Percentiles rank a stretch among this genome's conserved stretches.
Conservation (phyloP, 2,888 invertebrate genomes). For the Orthosia gothica region DNA sequence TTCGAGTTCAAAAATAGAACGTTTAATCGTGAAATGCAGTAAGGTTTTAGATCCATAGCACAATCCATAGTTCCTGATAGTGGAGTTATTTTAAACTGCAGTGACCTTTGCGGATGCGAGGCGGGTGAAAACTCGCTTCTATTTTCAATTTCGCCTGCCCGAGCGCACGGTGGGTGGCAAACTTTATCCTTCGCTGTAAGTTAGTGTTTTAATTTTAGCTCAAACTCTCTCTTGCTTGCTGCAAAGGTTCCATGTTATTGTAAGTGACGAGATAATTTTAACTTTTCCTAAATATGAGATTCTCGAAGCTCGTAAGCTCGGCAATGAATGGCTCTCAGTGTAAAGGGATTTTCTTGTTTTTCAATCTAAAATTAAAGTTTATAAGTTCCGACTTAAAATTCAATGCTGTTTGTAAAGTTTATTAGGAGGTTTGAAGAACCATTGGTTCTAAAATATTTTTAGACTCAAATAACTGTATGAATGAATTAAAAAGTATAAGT, state of each 20-base stretch:
- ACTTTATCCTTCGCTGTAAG: slow-evolving; percentile 57
- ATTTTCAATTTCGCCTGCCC: slow-evolving; percentile 48
- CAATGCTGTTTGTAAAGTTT: slow-evolving; percentile 9
- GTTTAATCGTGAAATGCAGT: slow-evolving; percentile 1
- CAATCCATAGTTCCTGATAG: slow-evolving; percentile 24
- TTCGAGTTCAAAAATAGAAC: slow-evolving; percentile 3
- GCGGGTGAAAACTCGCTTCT: slow-evolving; percentile 37
- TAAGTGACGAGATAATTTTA: slow-evolving; percentile 59
- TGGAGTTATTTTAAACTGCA: slow-evolving; percentile 40
- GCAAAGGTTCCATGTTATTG: slow-evolving; percentile 51
- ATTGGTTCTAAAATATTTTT: slow-evolving; percentile 23
- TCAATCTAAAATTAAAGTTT: slow-evolving; percentile 41
- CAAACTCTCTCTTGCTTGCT: slow-evolving; percentile 47
- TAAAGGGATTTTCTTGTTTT: slow-evolving; percentile 35
- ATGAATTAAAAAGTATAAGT: slow-evolving; percentile 64
- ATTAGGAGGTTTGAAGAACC: neutral
- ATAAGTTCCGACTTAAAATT: slow-evolving; percentile 29
- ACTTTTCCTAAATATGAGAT: slow-evolving; percentile 55
- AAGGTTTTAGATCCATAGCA: slow-evolving; percentile 7
- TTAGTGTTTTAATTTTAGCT: slow-evolving; percentile 68
- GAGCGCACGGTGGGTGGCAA: slow-evolving; percentile 60
- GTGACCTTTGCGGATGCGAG: slow-evolving; percentile 57
- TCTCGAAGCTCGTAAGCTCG: slow-evolving; percentile 45
- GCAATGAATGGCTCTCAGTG: slow-evolving; percentile 32
- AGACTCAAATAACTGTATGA: slow-evolving; percentile 27